These are phyloP conservation scores for Xestia c-nigrum DNA, from an alignment of 2,888 invertebrate species.

Conservation along the genomic window DNA sequence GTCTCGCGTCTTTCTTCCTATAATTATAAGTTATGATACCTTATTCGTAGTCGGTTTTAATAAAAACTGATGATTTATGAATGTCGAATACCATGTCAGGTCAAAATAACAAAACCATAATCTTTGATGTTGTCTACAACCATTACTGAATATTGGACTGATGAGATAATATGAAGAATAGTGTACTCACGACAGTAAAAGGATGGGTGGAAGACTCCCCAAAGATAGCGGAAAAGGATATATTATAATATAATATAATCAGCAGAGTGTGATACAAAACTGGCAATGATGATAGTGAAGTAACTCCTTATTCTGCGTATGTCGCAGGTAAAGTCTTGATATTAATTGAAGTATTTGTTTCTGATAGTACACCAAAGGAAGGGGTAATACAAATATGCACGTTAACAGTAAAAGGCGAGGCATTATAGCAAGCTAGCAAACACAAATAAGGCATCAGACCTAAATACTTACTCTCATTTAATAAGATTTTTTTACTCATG, in stretches of 20 bases:
- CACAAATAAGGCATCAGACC: constrained; percentile 43
- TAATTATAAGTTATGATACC: constrained; percentile 51
- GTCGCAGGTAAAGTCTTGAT: not conserved
- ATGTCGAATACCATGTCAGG: not conserved
- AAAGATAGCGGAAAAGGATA: not conserved
- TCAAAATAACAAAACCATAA: not conserved
- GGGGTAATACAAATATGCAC: not conserved
- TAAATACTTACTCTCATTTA: constrained; percentile 29
- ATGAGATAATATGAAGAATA: not conserved
- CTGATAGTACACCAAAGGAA: constrained; percentile 5
- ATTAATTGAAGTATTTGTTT: constrained; percentile 7
- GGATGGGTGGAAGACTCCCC: not conserved
- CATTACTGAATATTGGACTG: not conserved
- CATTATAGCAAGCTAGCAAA: constrained; percentile 19
- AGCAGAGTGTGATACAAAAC: not conserved
- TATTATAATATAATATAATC: not conserved
- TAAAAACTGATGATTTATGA: constrained; percentile 18
- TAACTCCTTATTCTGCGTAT: too few relatives aligned
- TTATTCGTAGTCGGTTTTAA: not conserved
- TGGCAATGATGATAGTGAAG: not conserved
- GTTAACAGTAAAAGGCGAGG: constrained; percentile 7
- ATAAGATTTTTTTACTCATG: constrained; percentile 2
- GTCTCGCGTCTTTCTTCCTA: constrained; percentile 52
- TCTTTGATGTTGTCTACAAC: not conserved
- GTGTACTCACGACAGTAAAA: not conserved